These are phyloP conservation scores for Gymnorhina tibicen DNA, from an alignment of 2,113 vertebrate species.

Conservation along the genomic window DNA sequence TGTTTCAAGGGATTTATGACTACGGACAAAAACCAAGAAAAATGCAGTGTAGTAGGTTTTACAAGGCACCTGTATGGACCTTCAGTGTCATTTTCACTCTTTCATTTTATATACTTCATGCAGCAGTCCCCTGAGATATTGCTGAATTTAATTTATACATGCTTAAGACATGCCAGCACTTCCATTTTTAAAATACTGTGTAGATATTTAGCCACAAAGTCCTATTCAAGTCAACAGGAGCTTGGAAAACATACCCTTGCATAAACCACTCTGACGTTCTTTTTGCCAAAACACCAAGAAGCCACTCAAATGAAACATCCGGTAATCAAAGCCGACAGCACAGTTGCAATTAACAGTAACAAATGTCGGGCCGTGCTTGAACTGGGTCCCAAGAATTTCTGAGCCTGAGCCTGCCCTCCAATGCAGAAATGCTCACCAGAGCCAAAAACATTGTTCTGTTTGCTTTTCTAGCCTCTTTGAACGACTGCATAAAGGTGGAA, in stretches of 20 bases:
- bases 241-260: constrained; percentile 34
- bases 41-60: background rate
- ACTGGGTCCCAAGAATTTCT: constrained; percentile 50
- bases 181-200: background rate
- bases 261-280: background rate
- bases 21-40: background rate
- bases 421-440: background rate
- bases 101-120: background rate
- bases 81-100: background rate
- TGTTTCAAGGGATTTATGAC: constrained; percentile 20
- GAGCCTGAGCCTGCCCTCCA: constrained; percentile 27
- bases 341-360: constrained; percentile 35
- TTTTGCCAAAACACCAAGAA: constrained; percentile 49
- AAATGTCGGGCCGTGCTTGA: constrained; percentile 39
- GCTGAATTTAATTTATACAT: constrained; percentile 52
- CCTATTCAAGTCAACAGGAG: constrained; percentile 49
- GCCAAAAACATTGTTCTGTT: constrained; percentile 23
- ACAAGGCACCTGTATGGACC: background rate
- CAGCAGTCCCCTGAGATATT: constrained; percentile 10
- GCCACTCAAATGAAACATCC: constrained; percentile 48
- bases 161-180: background rate
- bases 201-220: constrained; percentile 35
- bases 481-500: background rate
- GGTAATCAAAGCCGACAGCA: constrained; percentile 30
- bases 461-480: constrained; percentile 3